Evolutionary conservation across 1,140 invertebrate species (phyloP), one percentile per base, ranked within the genome.

Genomic region (Brachionus manjavacas): DNA sequence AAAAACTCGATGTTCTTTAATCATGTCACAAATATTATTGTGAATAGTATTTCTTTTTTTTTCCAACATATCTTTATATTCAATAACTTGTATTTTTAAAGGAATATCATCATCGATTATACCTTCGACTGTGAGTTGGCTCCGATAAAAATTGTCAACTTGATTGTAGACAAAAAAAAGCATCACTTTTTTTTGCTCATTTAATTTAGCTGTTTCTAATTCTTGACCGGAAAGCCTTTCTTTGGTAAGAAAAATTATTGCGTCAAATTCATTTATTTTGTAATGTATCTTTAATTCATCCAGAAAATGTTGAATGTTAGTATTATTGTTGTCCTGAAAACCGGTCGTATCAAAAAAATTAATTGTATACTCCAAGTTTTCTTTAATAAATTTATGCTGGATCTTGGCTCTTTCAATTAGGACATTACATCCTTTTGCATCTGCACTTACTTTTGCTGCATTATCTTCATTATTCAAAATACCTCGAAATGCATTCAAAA

Each of bases 141-240:
- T 35, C 20, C 3, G 1, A 68, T 68, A 68, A 28, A 8, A 41
- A 39, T 72, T 41, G 23, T 72, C 68, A 14, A 72, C 14, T 16
- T 72, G 28, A 72, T 72, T 72, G 35, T 72, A 72, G 0, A 72
- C 68, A 43, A 72, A 72, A 16, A 72, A 72, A n/a, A 72, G 14
- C 68, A 72, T 39, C 12, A 72, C 68, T 39, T 72, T 39, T 72
- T 72, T 72, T 72, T 41, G 20, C 8, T 35, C 68, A 20, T 39
- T 72, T 16, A 1, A 39, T 72, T 41, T 14, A 0, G 68, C 68
- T 39, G 20, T 72, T 39, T 43, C 1, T 23, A 72, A 39, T 41
- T 72, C 68, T 72, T 72, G 2, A n/a, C 12, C 16, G 1, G 68
- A 72, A 72, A 72, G 39, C 43, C 9, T 72, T 39, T 72, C 68